Base-by-base conservation (phyloP, 2,888 invertebrate genomes). In the Odontocolon sp. region DNA sequence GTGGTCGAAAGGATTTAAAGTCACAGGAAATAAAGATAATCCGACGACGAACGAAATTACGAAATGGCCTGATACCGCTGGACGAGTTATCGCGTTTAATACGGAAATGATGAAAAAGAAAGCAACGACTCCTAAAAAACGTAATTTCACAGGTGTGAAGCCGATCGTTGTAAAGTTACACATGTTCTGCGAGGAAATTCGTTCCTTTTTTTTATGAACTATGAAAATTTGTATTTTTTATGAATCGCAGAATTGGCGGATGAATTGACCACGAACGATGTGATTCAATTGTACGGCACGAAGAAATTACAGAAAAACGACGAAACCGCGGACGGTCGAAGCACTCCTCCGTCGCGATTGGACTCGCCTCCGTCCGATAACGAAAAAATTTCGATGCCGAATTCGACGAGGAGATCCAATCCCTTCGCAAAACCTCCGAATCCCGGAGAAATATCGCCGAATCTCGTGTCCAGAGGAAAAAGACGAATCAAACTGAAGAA, bases 1-100 rank as follows among this genome's bases (percentile, higher is more conserved):
- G 81, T 92, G 92, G 92, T 86, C 87, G 5, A 61, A 75, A 8
- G 82, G 87, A 64, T 91, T 86, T 73, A 73, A 77, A 40, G 47
- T 79, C 1, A 59, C 31, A 14, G 79, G 84, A 2, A 80, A 87
- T 0, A 74, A 83, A 42, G 81, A 75, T 40, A 81, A 63, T 9
- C 69, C 64, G 42, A 57, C 47, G 4, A 26, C 33, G 4, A 69
- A 54, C 14, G 70, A 79, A 67, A 73, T 77, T 11, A 82, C 72
- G 1, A 67, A 71, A 33, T 78, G 85, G 38, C 86, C 86, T 1
- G 81, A 84, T 4, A 89, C 87, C 28, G 82, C 78, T 50, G 86
- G 87, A 0, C 88, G 88, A 77, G 88, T 91, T 75, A 87, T 90
- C 0, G 87, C 91, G 78, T 86, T 89, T 1, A 89, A 88, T 74